These are phyloP conservation scores for Pelochelys cantorii DNA, from an alignment of 2,797 vertebrate genomes.

Conservation along the genomic window DNA sequence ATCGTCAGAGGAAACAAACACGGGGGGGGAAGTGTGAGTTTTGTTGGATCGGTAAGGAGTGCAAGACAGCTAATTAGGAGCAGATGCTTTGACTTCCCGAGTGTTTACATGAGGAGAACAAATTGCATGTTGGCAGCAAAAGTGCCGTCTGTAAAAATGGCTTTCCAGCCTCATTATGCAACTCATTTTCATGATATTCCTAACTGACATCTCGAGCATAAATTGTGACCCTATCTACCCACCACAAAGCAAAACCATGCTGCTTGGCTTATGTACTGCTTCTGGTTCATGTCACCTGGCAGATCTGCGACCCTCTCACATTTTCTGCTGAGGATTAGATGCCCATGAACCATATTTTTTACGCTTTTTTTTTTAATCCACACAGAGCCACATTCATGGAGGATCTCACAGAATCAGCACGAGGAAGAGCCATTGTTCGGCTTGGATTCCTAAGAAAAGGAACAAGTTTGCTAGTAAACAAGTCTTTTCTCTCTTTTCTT, in stretches of 20 bases:
- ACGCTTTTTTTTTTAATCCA: neutral
- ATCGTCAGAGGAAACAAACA: constrained; percentile 29
- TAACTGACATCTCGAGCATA: constrained; percentile 68
- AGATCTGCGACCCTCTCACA: neutral
- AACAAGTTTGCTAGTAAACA: constrained; percentile 10
- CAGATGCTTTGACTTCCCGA: constrained; percentile 64
- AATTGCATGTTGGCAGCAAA: constrained; percentile 62
- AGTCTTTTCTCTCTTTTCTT: neutral
- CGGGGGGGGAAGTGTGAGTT: constrained; percentile 22
- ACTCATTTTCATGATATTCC: constrained; percentile 50
- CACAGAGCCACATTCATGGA: neutral
- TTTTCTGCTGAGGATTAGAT: constrained; percentile 42
- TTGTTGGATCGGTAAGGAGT: constrained; percentile 41
- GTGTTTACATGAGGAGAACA: constrained; percentile 66
- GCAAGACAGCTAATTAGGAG: constrained; percentile 64
- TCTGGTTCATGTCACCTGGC: constrained; percentile 49
- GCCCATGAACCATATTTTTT: neutral
- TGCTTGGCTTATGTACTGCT: neutral
- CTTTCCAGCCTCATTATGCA: constrained; percentile 30
- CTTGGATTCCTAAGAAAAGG: constrained; percentile 1
- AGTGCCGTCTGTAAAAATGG: constrained; percentile 56
- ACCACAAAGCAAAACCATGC: neutral
- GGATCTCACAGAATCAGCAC: neutral
- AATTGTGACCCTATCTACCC: constrained; percentile 8
- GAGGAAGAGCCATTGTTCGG: neutral